A percentile compares a stretch with the other conserved stretches of the same genome.
These are phyloP conservation scores for Mionectes macconnelli DNA, from an alignment of 2,113 vertebrate genomes.

Conservation along the genomic window DNA sequence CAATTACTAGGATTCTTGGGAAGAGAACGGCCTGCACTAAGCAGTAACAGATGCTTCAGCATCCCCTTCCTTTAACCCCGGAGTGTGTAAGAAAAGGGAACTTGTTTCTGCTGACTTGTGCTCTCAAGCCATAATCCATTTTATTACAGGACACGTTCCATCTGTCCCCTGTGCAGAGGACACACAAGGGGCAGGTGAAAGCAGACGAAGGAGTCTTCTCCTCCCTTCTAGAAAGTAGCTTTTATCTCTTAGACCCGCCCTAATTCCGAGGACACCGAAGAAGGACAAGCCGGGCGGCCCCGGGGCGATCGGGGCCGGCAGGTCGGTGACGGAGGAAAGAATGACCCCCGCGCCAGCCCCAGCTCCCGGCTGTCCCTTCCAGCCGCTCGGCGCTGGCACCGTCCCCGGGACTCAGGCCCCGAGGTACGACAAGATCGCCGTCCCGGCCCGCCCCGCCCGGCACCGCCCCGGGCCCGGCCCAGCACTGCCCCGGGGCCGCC, in stretches of 20 bases:
- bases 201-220: accelerated
- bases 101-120: not conserved
- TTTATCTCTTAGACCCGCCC: not conserved
- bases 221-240: not conserved
- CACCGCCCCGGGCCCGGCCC: accelerated
- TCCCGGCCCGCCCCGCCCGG: accelerated
- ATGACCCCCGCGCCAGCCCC: accelerated
- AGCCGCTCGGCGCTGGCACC: accelerated
- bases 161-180: accelerated
- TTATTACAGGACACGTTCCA: not conserved
- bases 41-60: not conserved
- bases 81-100: accelerated
- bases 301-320: accelerated
- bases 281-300: accelerated
- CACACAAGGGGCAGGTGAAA: too few species aligned
- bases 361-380: accelerated
- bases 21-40: accelerated
- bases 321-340: accelerated
- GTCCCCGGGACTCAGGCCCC: accelerated
- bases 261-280: accelerated
- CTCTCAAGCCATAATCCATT: not conserved
- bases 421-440: accelerated
- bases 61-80: not conserved
- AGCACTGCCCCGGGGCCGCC: accelerated
- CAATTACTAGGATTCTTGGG: accelerated